A percentile compares a stretch with the other conserved stretches of the same genome.
Evolutionary conservation across 2,888 invertebrate species (phyloP).

Genomic region (Acrobasis suavella): DNA sequence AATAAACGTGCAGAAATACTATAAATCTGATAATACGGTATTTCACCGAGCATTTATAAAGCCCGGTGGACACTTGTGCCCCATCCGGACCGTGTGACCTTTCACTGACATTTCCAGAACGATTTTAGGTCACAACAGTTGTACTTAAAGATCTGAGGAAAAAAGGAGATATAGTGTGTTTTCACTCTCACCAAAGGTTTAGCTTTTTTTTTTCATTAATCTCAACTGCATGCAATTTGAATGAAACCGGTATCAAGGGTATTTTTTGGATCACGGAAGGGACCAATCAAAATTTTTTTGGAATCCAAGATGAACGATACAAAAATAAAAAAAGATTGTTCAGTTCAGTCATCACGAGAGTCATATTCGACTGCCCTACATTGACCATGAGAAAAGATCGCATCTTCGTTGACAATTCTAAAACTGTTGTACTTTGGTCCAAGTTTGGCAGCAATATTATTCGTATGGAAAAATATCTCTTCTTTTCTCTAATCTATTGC

Average conservation of each 20-base stretch:
- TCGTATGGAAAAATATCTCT: too few relatives aligned
- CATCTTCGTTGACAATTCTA: too few relatives aligned
- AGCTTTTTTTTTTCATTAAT: too few relatives aligned
- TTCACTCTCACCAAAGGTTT: not conserved
- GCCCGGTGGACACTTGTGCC: slow-evolving; percentile 23
- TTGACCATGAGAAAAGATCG: not conserved
- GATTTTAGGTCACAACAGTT: slow-evolving; percentile 49
- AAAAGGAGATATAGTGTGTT: not conserved
- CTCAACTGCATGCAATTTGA: too few relatives aligned
- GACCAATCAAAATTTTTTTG: too few relatives aligned
- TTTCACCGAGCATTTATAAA: slow-evolving; percentile 24
- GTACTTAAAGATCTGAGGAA: not conserved
- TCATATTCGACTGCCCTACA: not conserved
- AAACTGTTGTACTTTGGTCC: too few relatives aligned
- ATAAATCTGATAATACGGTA: slow-evolving; percentile 6
- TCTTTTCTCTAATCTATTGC: too few relatives aligned
- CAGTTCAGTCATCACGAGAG: not conserved
- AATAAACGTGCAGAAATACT: not conserved
- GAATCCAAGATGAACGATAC: too few relatives aligned
- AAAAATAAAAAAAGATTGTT: too few relatives aligned
- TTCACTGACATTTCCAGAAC: slow-evolving; percentile 51
- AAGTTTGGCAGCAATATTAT: too few relatives aligned
- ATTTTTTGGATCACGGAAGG: too few relatives aligned
- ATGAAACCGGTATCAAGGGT: too few relatives aligned
- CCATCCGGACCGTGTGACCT: slow-evolving; percentile 38